Evolutionary conservation across 1,140 invertebrate species (phyloP).

Genomic region (Pachyrhynchus sulphureomaculatus): DNA sequence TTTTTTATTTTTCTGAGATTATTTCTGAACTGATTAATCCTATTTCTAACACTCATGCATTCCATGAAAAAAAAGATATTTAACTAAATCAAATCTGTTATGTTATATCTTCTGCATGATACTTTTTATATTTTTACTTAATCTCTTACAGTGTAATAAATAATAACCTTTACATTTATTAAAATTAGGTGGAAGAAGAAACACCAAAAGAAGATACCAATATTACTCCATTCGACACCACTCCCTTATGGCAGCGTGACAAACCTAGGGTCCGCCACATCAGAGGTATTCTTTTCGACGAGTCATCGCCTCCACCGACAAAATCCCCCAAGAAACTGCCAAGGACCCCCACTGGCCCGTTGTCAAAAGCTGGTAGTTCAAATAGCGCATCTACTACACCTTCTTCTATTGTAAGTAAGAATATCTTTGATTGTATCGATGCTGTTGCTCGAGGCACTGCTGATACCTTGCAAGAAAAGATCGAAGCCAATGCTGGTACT

Average conservation of each 20-base stretch:
- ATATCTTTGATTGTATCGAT: conserved; percentile 27
- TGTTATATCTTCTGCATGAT: no score
- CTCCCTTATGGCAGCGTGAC: conserved; percentile 60
- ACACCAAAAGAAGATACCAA: conserved; percentile 31
- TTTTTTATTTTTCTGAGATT: no score
- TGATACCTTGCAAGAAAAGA: background rate
- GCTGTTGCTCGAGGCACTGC: conserved; percentile 13
- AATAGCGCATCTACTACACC: background rate
- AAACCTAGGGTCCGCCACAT: conserved; percentile 59
- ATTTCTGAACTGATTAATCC: no score
- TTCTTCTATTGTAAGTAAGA: conserved; percentile 5
- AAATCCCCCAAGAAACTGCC: conserved; percentile 42
- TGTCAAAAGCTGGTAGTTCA: background rate
- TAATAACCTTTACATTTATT: no score
- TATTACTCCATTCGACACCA: conserved; percentile 57
- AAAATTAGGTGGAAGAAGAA: conserved; percentile 38
- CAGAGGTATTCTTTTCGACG: conserved; percentile 60
- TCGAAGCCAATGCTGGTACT: background rate
- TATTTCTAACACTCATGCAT: no score
- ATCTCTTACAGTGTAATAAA: background rate
- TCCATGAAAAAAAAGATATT: no score
- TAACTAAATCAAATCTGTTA: no score
- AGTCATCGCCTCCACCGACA: conserved; percentile 41
- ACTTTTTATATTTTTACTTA: no score
- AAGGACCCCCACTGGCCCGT: conserved; percentile 11